Evolutionary conservation across 2,113 vertebrate genomes (phyloP).

Genomic region (Menura novaehollandiae): DNA sequence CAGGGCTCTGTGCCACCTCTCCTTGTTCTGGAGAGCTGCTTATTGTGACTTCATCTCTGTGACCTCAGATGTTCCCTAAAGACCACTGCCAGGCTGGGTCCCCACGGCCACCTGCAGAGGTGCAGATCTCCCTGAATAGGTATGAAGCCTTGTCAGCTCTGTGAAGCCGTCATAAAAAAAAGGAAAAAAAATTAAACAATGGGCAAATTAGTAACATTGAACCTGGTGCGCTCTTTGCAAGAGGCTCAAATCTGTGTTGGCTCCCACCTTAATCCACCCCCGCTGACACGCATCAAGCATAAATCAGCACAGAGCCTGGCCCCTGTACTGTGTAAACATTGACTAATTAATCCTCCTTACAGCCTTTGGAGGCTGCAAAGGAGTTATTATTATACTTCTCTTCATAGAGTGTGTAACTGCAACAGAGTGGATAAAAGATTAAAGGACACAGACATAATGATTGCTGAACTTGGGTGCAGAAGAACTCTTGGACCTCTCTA

Average conservation of each 20-base stretch:
- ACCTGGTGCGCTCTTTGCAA: neutral
- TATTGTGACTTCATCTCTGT: neutral
- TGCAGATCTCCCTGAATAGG: neutral
- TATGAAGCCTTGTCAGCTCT: neutral
- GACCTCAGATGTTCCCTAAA: neutral
- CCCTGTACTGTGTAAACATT: conserved; percentile 25
- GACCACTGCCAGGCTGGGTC: neutral
- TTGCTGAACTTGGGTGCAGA: neutral
- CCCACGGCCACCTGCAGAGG: neutral
- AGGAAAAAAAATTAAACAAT: neutral
- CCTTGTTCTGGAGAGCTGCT: neutral
- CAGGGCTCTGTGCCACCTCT: neutral
- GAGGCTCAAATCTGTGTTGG: neutral
- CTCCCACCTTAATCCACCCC: neutral
- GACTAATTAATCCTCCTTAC: conserved; percentile 50
- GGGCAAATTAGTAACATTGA: neutral
- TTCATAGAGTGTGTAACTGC: neutral
- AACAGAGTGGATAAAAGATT: neutral
- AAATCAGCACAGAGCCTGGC: conserved; percentile 6
- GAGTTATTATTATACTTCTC: neutral
- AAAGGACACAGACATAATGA: neutral
- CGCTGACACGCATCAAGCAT: neutral
- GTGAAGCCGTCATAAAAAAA: neutral
- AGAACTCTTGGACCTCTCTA: neutral
- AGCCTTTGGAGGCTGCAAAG: neutral